Evolutionary conservation across 2,797 vertebrate species (phyloP).

Genomic region (Galaxias olidus): DNA sequence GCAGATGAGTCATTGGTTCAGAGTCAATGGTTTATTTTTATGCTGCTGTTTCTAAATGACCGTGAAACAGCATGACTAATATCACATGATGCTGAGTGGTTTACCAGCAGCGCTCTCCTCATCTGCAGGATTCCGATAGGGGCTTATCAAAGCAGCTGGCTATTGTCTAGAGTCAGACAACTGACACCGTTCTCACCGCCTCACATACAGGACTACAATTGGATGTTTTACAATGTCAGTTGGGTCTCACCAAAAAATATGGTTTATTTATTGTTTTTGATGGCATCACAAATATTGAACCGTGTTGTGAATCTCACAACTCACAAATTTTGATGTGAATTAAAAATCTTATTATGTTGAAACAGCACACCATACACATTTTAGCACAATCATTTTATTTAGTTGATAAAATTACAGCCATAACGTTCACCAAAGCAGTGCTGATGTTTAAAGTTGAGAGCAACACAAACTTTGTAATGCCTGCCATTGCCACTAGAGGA

Average conservation of each 20-base stretch:
- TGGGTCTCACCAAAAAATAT: no score
- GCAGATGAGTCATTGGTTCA: slow-evolving; percentile 6
- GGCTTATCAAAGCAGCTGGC: slow-evolving; percentile 21
- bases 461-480: slow-evolving; percentile 23
- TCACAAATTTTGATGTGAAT: no score
- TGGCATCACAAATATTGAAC: no score
- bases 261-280: no score
- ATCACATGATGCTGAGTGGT: slow-evolving; percentile 10
- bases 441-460: background rate
- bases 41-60: slow-evolving; percentile 4
- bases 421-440: slow-evolving; percentile 35
- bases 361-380: background rate
- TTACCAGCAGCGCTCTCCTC: slow-evolving; percentile 6
- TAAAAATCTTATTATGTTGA: no score
- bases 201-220: no score
- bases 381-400: slow-evolving; percentile 45
- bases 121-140: slow-evolving; percentile 31
- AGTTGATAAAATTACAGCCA: slow-evolving; percentile 46
- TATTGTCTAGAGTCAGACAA: slow-evolving; percentile 30
- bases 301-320: no score
- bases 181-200: slow-evolving; percentile 30
- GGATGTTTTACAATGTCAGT: no score
- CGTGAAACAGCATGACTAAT: slow-evolving; percentile 1
- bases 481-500: slow-evolving; percentile 53
- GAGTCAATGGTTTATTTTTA: slow-evolving; percentile 17